Evolutionary conservation across 2,113 vertebrate species (phyloP).

Genomic region (Miniopterus natalensis): DNA sequence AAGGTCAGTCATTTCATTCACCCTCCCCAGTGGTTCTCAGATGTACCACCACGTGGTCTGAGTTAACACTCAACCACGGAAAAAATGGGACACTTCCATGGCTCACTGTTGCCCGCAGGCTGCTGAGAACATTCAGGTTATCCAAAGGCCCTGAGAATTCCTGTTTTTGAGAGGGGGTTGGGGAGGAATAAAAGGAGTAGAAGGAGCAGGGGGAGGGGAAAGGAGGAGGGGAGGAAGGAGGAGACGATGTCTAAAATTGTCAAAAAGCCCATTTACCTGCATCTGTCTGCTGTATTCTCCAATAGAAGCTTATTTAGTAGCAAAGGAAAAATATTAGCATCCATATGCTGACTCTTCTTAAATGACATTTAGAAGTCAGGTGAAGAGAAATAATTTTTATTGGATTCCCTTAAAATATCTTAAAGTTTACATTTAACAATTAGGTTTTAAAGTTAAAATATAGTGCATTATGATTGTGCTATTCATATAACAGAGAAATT

Average conservation of each 20-base stretch:
- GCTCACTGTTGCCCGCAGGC: neutral
- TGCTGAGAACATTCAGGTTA: neutral
- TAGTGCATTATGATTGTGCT: neutral
- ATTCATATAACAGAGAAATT: neutral
- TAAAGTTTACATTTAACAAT: neutral
- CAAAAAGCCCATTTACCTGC: neutral
- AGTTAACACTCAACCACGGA: too few relatives aligned
- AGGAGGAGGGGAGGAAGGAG: neutral
- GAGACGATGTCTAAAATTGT: neutral
- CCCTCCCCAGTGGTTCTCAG: neutral
- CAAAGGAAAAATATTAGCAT: neutral
- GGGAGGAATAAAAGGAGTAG: neutral
- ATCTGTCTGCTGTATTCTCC: too few relatives aligned
- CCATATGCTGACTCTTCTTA: neutral
- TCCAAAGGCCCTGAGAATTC: neutral
- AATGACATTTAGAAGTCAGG: neutral
- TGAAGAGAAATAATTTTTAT: neutral
- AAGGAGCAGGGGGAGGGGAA: neutral
- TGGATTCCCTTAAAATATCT: conserved; percentile 22
- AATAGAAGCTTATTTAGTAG: neutral
- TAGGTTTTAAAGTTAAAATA: neutral
- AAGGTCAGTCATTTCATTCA: neutral
- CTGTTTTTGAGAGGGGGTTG: neutral
- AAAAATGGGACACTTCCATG: neutral
- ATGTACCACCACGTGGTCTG: neutral